Evolutionary conservation across 2,113 vertebrate species (phyloP), one percentile per base, ranked within the genome.

Genomic region (Macrotus californicus): DNA sequence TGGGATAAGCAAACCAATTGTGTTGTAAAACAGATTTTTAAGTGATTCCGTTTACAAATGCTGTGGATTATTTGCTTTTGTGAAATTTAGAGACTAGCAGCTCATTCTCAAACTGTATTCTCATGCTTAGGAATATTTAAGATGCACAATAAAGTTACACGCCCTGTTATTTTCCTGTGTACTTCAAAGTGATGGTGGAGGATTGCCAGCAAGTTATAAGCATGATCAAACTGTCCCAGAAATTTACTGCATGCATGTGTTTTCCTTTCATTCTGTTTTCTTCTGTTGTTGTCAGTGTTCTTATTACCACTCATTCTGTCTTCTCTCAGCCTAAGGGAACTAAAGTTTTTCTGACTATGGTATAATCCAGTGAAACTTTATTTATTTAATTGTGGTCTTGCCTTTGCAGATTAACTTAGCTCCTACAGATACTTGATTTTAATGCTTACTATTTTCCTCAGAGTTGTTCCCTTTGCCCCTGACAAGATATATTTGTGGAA

Each of bases 371-470:
- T 72, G 9, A 43, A 4, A 52, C 54, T 94, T 70, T 92, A 0
- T 94, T 97, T 92, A 0, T 95, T 97, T 98, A 80, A 87, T 67
- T 92, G 13, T 90, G 95, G 84, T 19, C 14, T 92, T 95, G 56
- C 3, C 80, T 97, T 61, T 90, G 39, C 36, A 95, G 61, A 89
- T 94, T 92, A 79, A 80, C 52, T 34, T 64, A 76, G 59, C 54
- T 82, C 0, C 2, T 94, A 69, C 72, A 81, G 15, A 89, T 96
- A 41, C 22, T 77, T 96, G 85, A 34, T 92, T 88, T 91, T 79
- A 87, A 73, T 90, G 22, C 10, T 0, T 69, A 52, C 86, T 88
- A 41, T 75, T 46, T n/a, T 12, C 77, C 41, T 46, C 69, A 77
- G 11, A 84, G 18, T 91, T 94, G 18, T 92, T 94, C 31, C 3